Percentiles rank a stretch among this genome's conserved stretches.
Conservation (phyloP, 2,113 vertebrate species). For the Trematomus loennbergii region DNA sequence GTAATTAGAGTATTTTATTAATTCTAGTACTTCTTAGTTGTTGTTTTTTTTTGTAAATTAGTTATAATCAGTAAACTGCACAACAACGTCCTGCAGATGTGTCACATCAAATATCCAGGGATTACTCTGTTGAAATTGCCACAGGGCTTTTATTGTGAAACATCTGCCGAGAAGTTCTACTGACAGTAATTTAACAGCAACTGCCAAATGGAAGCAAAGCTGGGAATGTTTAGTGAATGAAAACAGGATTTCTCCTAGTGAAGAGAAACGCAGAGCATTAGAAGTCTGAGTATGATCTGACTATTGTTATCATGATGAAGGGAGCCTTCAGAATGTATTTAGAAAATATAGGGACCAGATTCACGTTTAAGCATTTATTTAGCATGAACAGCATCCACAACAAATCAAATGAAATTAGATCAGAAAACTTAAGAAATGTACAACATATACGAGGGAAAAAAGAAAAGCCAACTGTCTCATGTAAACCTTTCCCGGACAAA, state of each 20-base stretch:
- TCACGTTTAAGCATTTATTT: neutral
- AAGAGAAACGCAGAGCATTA: neutral
- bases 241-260: neutral
- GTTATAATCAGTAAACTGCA: neutral
- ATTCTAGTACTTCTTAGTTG: neutral
- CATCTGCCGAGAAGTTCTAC: neutral
- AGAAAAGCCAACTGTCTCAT: neutral
- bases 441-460: neutral
- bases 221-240: neutral
- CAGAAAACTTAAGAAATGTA: neutral
- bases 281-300: neutral
- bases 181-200: neutral
- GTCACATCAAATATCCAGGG: neutral
- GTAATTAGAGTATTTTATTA: too few species aligned
- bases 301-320: neutral
- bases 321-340: neutral
- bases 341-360: neutral
- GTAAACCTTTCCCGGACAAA: too few species aligned
- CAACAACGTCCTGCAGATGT: neutral
- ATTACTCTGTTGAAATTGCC: neutral
- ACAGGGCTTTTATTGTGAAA: constrained; percentile 6
- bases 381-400: neutral
- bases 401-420: neutral
- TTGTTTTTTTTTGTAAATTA: neutral
- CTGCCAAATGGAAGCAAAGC: neutral